Evolutionary conservation across 2,888 invertebrate species (phyloP).

Genomic region (Trichogramma evanescens): DNA sequence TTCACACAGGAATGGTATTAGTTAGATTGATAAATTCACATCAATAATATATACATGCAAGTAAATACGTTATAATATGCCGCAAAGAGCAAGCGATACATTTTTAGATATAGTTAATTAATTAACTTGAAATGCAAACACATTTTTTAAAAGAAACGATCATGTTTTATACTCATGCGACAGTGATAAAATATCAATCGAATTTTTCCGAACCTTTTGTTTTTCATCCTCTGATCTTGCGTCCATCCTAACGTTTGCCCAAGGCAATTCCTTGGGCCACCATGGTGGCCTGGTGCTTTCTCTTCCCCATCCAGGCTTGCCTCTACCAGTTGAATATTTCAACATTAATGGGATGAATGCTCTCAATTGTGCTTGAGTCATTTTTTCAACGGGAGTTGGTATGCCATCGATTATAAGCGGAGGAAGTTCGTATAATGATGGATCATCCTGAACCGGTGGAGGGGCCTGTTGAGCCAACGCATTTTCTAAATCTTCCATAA

Average conservation of each 20-base stretch:
- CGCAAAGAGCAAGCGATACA: no score
- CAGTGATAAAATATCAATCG: no score
- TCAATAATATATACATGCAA: no score
- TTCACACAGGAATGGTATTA: background rate
- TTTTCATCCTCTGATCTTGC: slow-evolving; percentile 93
- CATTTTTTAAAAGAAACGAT: no score
- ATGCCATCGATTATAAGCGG: slow-evolving; percentile 95
- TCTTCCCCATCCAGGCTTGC: slow-evolving; percentile 96
- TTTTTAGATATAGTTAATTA: no score
- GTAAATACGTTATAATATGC: no score
- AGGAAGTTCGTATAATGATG: slow-evolving; percentile 89
- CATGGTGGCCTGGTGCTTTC: slow-evolving; percentile 92
- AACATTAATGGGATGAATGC: slow-evolving; percentile 97
- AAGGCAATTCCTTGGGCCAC: slow-evolving; percentile 97
- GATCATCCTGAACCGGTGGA: slow-evolving; percentile 79
- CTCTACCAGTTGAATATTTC: slow-evolving; percentile 93
- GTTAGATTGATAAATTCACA: no score
- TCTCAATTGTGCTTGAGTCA: slow-evolving; percentile 94
- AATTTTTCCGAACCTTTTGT: slow-evolving; percentile 66
- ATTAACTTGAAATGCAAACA: no score
- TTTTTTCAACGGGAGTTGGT: slow-evolving; percentile 96
- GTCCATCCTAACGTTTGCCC: slow-evolving; percentile 98
- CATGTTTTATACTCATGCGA: no score
- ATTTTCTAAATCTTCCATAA: slow-evolving; percentile 91
- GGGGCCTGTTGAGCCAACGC: slow-evolving; percentile 90